These are phyloP conservation scores for Anhinga anhinga DNA, from an alignment of 2,113 vertebrate species.

Conservation along the genomic window DNA sequence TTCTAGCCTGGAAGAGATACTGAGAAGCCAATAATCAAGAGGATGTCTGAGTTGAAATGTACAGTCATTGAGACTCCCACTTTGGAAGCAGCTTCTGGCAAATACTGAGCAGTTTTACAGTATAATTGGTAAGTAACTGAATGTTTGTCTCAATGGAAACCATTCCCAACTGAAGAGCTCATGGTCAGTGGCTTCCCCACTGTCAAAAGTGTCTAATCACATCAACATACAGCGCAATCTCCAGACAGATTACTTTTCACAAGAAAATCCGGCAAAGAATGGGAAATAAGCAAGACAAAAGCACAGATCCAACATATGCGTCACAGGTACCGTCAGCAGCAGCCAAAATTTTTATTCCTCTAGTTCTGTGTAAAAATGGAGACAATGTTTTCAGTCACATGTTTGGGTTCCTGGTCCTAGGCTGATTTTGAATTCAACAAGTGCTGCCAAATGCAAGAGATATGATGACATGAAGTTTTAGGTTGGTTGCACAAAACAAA, in stretches of 20 bases:
- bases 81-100: not conserved
- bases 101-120: not conserved
- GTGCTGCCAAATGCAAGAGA: not conserved
- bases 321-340: not conserved
- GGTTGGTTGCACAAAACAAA: constrained; percentile 64
- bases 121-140: not conserved
- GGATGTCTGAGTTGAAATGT: not conserved
- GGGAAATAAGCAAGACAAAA: not conserved
- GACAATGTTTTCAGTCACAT: not conserved
- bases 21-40: not conserved
- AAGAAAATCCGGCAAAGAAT: not conserved
- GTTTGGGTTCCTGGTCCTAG: constrained; percentile 2
- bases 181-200: not conserved
- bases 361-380: not conserved
- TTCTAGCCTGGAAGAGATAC: not conserved
- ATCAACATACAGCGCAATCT: not conserved
- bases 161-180: not conserved
- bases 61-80: not conserved
- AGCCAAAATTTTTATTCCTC: not conserved
- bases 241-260: not conserved
- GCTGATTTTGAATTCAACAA: constrained; percentile 14
- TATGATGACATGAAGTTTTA: constrained; percentile 45
- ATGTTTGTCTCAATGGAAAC: not conserved
- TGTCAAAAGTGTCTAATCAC: not conserved
- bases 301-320: not conserved